These are phyloP conservation scores for Philereme vetulata DNA, from an alignment of 2,888 invertebrate genomes.

Conservation along the genomic window DNA sequence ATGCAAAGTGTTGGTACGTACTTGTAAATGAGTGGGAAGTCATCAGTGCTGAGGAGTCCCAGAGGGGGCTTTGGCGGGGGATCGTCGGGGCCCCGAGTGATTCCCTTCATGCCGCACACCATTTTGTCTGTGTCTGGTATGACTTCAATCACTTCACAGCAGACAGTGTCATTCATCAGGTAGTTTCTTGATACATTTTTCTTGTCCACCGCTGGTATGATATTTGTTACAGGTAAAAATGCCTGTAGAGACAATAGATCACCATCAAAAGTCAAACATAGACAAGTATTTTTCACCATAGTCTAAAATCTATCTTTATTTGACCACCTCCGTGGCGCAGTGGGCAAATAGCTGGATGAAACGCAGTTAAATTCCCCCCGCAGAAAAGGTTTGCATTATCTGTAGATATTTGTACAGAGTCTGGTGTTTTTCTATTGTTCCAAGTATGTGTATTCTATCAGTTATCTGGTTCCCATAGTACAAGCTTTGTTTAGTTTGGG, in stretches of 20 bases:
- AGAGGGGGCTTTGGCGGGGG: constrained; percentile 89
- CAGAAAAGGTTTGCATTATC: too few species aligned
- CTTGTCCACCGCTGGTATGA: constrained; percentile 91
- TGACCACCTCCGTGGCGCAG: too few species aligned
- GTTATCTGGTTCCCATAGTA: too few species aligned
- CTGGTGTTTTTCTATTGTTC: too few species aligned
- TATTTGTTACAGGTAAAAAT: constrained; percentile 87
- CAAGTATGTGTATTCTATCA: too few species aligned
- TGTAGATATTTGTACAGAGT: too few species aligned
- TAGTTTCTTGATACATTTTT: constrained; percentile 90
- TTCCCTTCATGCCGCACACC: constrained; percentile 93
- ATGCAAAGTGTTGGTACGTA: constrained; percentile 77
- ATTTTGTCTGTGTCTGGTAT: constrained; percentile 94
- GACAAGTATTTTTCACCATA: too few species aligned
- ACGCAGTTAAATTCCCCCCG: too few species aligned
- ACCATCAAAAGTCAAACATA: neutral
- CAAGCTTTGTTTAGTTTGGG: too few species aligned
- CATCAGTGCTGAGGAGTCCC: constrained; percentile 92
- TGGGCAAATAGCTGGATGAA: too few species aligned
- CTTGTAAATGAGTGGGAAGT: constrained; percentile 93
- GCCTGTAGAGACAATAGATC: constrained; percentile 68
- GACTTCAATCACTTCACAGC: constrained; percentile 94
- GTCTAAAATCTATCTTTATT: too few species aligned
- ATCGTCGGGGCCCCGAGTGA: constrained; percentile 87
- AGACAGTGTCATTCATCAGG: constrained; percentile 92